Evolutionary conservation across 2,797 vertebrate genomes (phyloP).

Genomic region (Lerista edwardsae): DNA sequence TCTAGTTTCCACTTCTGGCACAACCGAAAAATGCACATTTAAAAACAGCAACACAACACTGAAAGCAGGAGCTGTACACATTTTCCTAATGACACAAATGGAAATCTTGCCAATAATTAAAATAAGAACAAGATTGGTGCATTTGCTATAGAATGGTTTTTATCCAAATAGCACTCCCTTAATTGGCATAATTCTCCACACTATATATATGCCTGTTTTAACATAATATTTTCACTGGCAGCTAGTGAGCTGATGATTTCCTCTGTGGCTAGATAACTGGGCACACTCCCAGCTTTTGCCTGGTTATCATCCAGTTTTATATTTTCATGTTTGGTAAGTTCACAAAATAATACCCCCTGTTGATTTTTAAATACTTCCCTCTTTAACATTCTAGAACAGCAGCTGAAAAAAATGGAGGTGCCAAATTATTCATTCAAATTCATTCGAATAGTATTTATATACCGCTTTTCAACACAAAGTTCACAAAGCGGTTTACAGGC

Average conservation of each 20-base stretch:
- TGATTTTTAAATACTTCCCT: not conserved
- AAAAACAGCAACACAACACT: not conserved
- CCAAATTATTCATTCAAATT: conserved; percentile 8
- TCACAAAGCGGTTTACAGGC: too few relatives aligned
- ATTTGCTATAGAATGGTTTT: rapidly evolving
- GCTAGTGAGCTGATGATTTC: not conserved
- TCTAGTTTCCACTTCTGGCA: not conserved
- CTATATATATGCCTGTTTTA: not conserved
- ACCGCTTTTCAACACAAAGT: too few relatives aligned
- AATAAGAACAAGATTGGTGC: rapidly evolving
- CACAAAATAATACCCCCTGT: not conserved
- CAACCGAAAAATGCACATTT: not conserved
- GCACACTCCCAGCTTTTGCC: conserved; percentile 12
- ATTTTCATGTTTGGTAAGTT: conserved; percentile 5
- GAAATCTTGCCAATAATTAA: not conserved
- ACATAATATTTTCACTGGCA: rapidly evolving
- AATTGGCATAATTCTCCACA: conserved; percentile 6
- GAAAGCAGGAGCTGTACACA: rapidly evolving
- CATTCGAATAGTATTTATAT: too few relatives aligned
- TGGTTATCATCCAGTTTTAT: not conserved
- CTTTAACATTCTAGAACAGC: not conserved
- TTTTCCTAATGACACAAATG: not conserved
- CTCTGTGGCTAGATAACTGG: not conserved
- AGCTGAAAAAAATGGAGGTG: not conserved
- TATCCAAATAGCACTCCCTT: not conserved